Percentiles rank a stretch among this genome's conserved stretches.
Evolutionary conservation across 2,888 invertebrate species (phyloP).

Genomic region (Drosophila kanekoi): DNA sequence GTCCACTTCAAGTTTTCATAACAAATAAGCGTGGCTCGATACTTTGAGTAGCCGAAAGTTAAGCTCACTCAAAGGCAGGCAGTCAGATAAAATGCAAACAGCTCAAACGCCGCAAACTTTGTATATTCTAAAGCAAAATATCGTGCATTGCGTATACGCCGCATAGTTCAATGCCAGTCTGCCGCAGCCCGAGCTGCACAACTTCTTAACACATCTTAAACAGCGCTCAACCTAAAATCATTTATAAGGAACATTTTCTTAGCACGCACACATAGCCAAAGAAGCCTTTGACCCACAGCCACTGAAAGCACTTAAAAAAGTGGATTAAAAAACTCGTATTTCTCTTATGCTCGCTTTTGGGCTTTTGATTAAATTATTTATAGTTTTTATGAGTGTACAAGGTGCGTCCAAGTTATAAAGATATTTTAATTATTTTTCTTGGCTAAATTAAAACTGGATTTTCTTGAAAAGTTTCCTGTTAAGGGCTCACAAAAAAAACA

Average conservation of each 20-base stretch:
- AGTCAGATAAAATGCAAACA: slow-evolving; percentile 63
- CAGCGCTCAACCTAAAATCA: slow-evolving; percentile 35
- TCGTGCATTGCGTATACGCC: slow-evolving; percentile 40
- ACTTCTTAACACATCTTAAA: slow-evolving; percentile 58
- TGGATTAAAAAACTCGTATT: slow-evolving; percentile 18
- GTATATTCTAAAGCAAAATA: slow-evolving; percentile 10
- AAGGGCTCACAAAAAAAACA: slow-evolving; percentile 1
- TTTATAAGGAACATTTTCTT: slow-evolving; percentile 36
- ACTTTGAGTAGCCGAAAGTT: slow-evolving; percentile 71
- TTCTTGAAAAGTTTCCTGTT: slow-evolving; percentile 17
- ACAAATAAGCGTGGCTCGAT: slow-evolving; percentile 73
- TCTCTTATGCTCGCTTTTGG: slow-evolving; percentile 14
- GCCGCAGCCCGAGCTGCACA: slow-evolving; percentile 25
- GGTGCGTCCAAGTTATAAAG: slow-evolving; percentile 26
- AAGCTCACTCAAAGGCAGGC: slow-evolving; percentile 51
- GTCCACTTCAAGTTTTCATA: slow-evolving; percentile 64
- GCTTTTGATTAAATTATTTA: slow-evolving; percentile 64
- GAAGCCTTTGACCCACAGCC: slow-evolving; percentile 34
- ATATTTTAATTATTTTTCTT: slow-evolving; percentile 64
- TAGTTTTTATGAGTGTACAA: slow-evolving; percentile 31
- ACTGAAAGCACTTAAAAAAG: slow-evolving; percentile 17
- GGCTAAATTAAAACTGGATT: slow-evolving; percentile 40
- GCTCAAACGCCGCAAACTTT: slow-evolving; percentile 53
- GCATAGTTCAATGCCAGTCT: slow-evolving; percentile 61
- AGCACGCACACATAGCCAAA: slow-evolving; percentile 1